These are phyloP conservation scores for Eremobia ochroleuca DNA, from an alignment of 2,888 invertebrate genomes.

Conservation along the genomic window DNA sequence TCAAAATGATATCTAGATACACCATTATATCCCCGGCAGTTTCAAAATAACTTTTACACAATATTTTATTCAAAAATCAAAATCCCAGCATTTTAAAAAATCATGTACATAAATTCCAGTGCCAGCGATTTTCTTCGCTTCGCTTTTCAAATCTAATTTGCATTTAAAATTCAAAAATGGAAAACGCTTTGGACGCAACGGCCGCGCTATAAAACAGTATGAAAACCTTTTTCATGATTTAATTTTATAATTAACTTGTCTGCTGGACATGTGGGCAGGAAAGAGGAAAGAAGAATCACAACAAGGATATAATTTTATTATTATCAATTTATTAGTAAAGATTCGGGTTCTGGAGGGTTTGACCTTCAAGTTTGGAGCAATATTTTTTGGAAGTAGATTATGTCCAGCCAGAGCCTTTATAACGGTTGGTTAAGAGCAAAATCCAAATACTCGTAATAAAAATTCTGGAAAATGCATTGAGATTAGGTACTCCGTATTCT, in stretches of 20 bases:
- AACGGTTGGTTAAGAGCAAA: background rate
- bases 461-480: background rate
- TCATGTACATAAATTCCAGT: conserved; percentile 57
- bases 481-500: background rate
- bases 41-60: conserved; percentile 36
- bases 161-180: conserved; percentile 72
- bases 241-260: conserved; percentile 74
- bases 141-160: conserved; percentile 66
- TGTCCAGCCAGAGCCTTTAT: too few species aligned
- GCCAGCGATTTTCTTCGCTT: conserved; percentile 61
- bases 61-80: conserved; percentile 51
- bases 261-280: conserved; percentile 60
- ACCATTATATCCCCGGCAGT: background rate
- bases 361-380: background rate
- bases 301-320: conserved; percentile 12
- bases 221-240: conserved; percentile 67
- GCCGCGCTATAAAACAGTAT: conserved; percentile 50
- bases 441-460: background rate
- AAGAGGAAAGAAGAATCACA: background rate
- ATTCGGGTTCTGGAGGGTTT: background rate
- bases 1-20: too few species aligned
- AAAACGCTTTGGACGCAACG: conserved; percentile 65
- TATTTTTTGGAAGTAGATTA: background rate
- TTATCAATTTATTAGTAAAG: background rate
- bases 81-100: conserved; percentile 46